Base-by-base conservation (phyloP, 2,888 invertebrate genomes). In the Xanthia icteritia region DNA sequence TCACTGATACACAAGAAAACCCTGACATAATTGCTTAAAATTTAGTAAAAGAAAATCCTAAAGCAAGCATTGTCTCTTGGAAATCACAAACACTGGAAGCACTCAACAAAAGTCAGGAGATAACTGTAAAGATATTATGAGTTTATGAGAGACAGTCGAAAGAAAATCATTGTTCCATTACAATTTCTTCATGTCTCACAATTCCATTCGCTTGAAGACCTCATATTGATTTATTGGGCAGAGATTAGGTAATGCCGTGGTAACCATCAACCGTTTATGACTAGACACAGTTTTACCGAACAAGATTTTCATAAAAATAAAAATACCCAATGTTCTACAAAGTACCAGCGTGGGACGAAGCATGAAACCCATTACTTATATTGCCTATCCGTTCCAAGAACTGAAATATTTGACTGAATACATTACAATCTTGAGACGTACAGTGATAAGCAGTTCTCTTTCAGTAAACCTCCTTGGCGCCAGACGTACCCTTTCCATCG, bases 401-500 rank as follows among this genome's bases (percentile, higher is more conserved):
- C 36, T 64, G 36, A 67, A 45, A 79, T 79, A 83, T 83, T 69
- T 39, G 39, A 51, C 54, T 58, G 69, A 71, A 73, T 66, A 70
- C 39, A 70, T 75, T 54, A 73, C 39, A 60, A 70, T 80, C 68
- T 72, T 58, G 51, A 60, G 63, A 68, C 71, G 68, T 56, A 60
- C 9, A 54, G 54, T 85, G 81, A 86, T 70, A 86, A 69, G 67
- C 64, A 83, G 39, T 80, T 73, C 61, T 72, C 64, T 86, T 83
- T 81, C 64, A 78, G 63, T 78, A 81, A 82, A 77, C 65, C 67
- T 64, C 31, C 6, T 13, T 76, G 84, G 86, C 83, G 83, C 83
- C 83, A 86, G 77, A 68, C 77, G 63, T 74, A 71, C 48, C 73
- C 67, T 68, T 85, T 78, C 56, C 36, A 58, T 79, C 63, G 54